A percentile compares a stretch with the other conserved stretches of the same genome.
These are phyloP conservation scores for Phenganax marumi DNA, from an alignment of 92 coral and sea anemone species.

Conservation along the genomic window DNA sequence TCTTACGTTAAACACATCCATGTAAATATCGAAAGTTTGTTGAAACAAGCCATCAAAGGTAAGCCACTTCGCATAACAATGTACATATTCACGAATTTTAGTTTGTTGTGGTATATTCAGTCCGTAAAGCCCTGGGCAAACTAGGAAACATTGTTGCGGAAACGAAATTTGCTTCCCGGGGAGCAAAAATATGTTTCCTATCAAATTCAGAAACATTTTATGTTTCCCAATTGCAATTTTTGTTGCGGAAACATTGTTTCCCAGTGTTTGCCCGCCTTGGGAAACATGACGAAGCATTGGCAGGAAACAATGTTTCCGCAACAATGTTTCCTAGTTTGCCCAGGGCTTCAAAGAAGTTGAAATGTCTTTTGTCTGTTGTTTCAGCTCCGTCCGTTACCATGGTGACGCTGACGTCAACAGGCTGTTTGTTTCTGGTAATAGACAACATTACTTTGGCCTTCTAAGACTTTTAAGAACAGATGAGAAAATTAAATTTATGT, in stretches of 20 bases:
- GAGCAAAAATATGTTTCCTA: neutral
- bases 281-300: too few relatives aligned
- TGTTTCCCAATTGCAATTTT: too few relatives aligned
- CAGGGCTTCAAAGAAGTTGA: neutral
- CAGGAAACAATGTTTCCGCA: too few relatives aligned
- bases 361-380: constrained; percentile 1
- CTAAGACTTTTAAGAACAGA: neutral
- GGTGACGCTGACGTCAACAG: constrained; percentile 71
- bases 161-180: neutral
- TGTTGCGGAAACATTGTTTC: too few relatives aligned
- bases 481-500: neutral
- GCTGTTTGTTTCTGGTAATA: constrained; percentile 79
- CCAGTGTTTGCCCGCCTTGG: too few relatives aligned
- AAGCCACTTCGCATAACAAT: neutral
- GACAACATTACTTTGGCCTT: too few relatives aligned
- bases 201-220: too few relatives aligned
- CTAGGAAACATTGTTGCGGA: too few relatives aligned
- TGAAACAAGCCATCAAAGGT: constrained; percentile 77
- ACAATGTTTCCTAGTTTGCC: too few relatives aligned
- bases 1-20: constrained; percentile 66
- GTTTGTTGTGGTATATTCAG: neutral
- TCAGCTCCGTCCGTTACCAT: constrained; percentile 79
- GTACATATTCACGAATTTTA: neutral
- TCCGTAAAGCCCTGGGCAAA: too few relatives aligned
- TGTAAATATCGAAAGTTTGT: constrained; percentile 59